Base-by-base conservation (phyloP, 2,888 invertebrate species). In the Heteropelma amictum region DNA sequence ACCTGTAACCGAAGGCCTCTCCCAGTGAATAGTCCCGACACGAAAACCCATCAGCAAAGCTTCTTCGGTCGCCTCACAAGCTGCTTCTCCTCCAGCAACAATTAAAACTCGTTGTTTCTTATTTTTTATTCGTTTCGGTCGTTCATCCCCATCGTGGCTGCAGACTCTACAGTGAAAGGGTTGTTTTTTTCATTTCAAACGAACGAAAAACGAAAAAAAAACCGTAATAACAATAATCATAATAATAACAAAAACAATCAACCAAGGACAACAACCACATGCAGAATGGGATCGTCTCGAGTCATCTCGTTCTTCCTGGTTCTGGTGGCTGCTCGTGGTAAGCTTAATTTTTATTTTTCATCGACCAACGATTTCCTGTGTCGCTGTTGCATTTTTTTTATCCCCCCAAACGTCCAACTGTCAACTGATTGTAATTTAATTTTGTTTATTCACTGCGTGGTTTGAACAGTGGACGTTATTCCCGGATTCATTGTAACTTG, bases 11-110 rank as follows among this genome's bases (percentile, higher is more conserved):
- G 87, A 88, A 86, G 85, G 86, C 86, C 87, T 88, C 88, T 87
- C 86, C 85, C 87, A 88, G 87, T 88, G 87, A 87, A 83, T 88
- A 88, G 88, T 88, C 87, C 84, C 85, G 85, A 87, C 86, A 87
- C 88, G 87, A 88, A 87, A 88, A 88, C 88, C 85, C 87, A 87
- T 87, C 88, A 85, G 83, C 84, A 83, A 84, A 85, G 85, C 86
- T 85, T 86, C 87, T 84, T 87, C 85, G 82, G 81, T 76, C 75
- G 56, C 71, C 63, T 76, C 76, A 51, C 69, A 74, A 54, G 71
- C 68, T 54, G 58, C 65, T 68, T 49, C 76, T 42, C 58, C 80
- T 73, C 75, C 78, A 56, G 56, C 56, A 61, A 64, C 38, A 47
- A 72, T 68, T n/a, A n/a, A n/a, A 38, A 51, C 35, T 38, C 63